Evolutionary conservation across 2,888 invertebrate genomes (phyloP), one percentile per base, ranked within the genome.

Genomic region (Bursaphelenchus okinawaensis): DNA sequence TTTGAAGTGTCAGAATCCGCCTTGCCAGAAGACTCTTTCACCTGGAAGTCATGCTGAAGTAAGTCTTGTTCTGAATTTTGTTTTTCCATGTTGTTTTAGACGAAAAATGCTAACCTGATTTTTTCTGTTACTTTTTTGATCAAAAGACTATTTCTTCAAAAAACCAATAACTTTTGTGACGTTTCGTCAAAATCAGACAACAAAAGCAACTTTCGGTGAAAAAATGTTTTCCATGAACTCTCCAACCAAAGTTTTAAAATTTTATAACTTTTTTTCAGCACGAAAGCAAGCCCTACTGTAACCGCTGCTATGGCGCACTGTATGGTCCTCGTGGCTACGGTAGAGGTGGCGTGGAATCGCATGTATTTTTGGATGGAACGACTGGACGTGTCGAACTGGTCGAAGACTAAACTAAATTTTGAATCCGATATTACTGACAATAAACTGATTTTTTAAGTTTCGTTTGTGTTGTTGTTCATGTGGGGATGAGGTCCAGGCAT

Each of bases 241-340:
- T n/a, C n/a, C n/a, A n/a, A n/a, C n/a, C n/a, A n/a, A n/a, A n/a
- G n/a, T n/a, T n/a, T n/a, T n/a, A n/a, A n/a, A n/a, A n/a, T n/a
- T n/a, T n/a, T n/a, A n/a, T n/a, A n/a, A n/a, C n/a, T n/a, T n/a
- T n/a, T 55, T 73, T 79, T 58, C 76, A 85, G 84, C 88, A 88
- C 78, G 89, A 89, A 54, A 88, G 88, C 40, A 88, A 88, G 78
- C 89, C 89, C 4, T 89, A 89, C 80, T 89, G 89, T 83, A 85
- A 88, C 82, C 89, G 89, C 0, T 89, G 89, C 79, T 89, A 89
- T 76, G 85, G 88, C 0, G 87, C 88, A 9, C 82, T 88, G 4
- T 89, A 87, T 82, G 89, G 89, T 59, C 89, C 89, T 51, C 87
- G 87, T 73, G 86, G 86, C 83, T 82, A 78, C 65, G 80, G 80